Base-by-base conservation (phyloP, 2,797 vertebrate species). In the Meriones psammophilus region DNA sequence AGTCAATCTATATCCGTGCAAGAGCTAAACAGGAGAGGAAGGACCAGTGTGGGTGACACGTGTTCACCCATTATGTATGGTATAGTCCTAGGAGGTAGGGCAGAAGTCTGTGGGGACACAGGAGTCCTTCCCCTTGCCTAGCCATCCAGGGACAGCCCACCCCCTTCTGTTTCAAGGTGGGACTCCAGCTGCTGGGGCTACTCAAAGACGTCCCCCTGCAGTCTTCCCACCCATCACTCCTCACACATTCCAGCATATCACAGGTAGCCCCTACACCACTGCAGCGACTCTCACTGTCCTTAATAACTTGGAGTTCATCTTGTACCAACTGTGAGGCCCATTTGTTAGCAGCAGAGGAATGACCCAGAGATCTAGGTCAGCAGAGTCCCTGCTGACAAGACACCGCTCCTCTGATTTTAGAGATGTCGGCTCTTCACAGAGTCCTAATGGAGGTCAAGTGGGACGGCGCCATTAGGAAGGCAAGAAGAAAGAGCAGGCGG, bases 291-390 rank as follows among this genome's bases (percentile, higher is more conserved):
- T 8, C 79, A 28, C 91, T 64, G n/a, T 42, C 81, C 33, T 71
- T 93, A 90, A 95, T 91, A 94, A 94, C 68, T 83, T n/a, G 54
- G 93, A 84, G 95, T 33, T 83, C n/a, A 5, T 64, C 90, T 89
- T 58, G 79, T 73, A 92, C 95, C 73, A 68, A 80, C 2, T 17
- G 78, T 89, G 89, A 64, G 83, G 84, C 26, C 54, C 86, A 77
- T 77, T 88, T 94, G 39, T 17, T n/a, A 15, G 24, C 28, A 18
- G 78, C 90, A 79, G 92, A 88, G 88, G 92, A 94, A 84, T 3
- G 88, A 86, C 68, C 73, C 5, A 0, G 79, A 86, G 93, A 60
- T 58, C 30, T n/a, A 9, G 30, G 85, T 87, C 90, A 91, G 95
- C 69, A 73, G 86, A 18, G 60, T 1, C 24, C 68, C 88, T 15